phyloP scores from a whole-genome alignment of 1,140 invertebrate species.

The Hirudo medicinalis region DNA sequence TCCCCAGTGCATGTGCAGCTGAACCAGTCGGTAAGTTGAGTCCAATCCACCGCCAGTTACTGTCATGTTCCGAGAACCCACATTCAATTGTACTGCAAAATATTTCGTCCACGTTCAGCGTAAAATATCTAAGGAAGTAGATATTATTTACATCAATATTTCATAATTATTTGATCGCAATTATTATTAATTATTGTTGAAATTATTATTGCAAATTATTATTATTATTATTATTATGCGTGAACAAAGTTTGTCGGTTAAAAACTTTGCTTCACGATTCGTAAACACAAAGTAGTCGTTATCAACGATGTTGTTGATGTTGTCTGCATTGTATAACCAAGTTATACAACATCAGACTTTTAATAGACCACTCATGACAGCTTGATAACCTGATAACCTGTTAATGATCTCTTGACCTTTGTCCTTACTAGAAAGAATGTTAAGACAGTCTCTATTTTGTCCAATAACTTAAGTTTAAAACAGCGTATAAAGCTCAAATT shows the following conservation, averaged over 20 bases:
- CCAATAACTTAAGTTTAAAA: no score
- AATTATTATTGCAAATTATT: no score
- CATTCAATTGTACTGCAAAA: not conserved
- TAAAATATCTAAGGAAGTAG: not conserved
- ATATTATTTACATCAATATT: no score
- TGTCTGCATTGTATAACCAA: not conserved
- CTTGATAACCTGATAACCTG: no score
- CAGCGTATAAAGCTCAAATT: no score
- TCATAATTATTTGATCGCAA: no score
- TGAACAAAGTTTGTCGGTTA: no score
- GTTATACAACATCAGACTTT: not conserved
- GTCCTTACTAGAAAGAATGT: no score
- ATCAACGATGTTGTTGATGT: not conserved
- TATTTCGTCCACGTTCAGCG: not conserved
- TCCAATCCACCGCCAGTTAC: constrained; percentile 12
- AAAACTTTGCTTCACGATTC: not conserved
- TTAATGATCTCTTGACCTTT: no score
- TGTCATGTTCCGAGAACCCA: constrained; percentile 13
- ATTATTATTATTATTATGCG: no score
- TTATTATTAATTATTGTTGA: not conserved
- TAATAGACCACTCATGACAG: not conserved
- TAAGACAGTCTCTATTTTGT: no score
- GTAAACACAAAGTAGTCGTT: not conserved
- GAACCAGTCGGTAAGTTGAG: constrained; percentile 28
- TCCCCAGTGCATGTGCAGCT: constrained; percentile 39